phyloP scores from a whole-genome alignment of 2,888 invertebrate species.

The Anagyrus pseudococci region DNA sequence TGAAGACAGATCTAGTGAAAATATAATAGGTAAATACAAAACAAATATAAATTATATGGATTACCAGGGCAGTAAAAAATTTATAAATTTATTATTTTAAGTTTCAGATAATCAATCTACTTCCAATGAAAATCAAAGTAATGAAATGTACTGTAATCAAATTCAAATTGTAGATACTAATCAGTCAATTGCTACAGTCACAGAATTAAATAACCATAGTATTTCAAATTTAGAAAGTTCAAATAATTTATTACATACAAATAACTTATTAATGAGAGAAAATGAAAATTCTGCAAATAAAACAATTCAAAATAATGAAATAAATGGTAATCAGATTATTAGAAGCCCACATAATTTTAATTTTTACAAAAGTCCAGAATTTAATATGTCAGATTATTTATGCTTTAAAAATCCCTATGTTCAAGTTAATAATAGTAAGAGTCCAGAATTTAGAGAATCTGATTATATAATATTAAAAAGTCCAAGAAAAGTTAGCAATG shows the following conservation, averaged over 20 bases:
- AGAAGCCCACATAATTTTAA: neutral
- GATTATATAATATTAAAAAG: slow-evolving; percentile 10
- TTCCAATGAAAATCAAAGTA: too few relatives aligned
- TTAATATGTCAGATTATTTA: slow-evolving; percentile 13
- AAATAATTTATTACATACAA: slow-evolving; percentile 1
- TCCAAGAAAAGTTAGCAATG: neutral
- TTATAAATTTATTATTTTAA: too few relatives aligned
- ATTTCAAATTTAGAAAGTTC: neutral
- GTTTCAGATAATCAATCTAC: too few relatives aligned
- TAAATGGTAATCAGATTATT: neutral
- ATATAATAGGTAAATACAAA: too few relatives aligned
- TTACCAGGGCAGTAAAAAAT: too few relatives aligned
- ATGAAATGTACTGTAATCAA: too few relatives aligned
- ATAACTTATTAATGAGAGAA: neutral
- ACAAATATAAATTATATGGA: too few relatives aligned
- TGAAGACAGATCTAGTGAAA: too few relatives aligned
- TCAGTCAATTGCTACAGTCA: too few relatives aligned
- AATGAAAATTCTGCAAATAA: neutral
- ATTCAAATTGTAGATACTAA: too few relatives aligned
- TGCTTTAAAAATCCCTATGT: neutral
- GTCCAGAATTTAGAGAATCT: slow-evolving; percentile 1
- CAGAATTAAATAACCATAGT: too few relatives aligned
- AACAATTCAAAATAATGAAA: neutral
- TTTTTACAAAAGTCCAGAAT: slow-evolving; percentile 11
- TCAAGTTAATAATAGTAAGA: neutral